These are phyloP conservation scores for Syrista parreyssii DNA, from an alignment of 2,888 invertebrate species.

Conservation along the genomic window DNA sequence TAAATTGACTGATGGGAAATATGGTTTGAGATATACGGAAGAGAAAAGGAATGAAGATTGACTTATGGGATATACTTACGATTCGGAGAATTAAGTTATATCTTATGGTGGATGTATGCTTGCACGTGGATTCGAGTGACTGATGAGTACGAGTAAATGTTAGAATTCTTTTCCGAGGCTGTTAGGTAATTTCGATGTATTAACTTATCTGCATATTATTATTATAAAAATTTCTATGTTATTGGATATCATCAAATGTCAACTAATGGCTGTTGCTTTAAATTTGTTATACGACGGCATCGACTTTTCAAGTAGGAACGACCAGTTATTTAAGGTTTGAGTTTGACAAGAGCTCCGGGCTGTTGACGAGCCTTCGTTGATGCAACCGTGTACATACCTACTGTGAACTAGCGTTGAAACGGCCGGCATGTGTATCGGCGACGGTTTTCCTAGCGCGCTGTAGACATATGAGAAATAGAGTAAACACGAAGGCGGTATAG, in stretches of 20 bases:
- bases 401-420: neutral
- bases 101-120: neutral
- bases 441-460: neutral
- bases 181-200: neutral
- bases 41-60: neutral
- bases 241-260: neutral
- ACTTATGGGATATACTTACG: neutral
- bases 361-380: slow-evolving; percentile 17
- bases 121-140: neutral
- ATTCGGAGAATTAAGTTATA: neutral
- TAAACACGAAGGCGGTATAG: slow-evolving; percentile 33
- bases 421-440: neutral
- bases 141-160: neutral
- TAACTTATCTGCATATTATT: neutral
- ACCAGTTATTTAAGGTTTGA: slow-evolving; percentile 13
- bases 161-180: neutral
- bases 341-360: slow-evolving; percentile 10
- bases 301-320: slow-evolving; percentile 11
- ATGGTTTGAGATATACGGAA: neutral
- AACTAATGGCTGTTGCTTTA: neutral
- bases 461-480: slow-evolving; percentile 7
- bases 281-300: neutral
- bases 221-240: neutral
- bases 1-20: neutral
- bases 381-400: slow-evolving; percentile 2